Evolutionary conservation across 2,797 vertebrate genomes (phyloP).

Genomic region (Chrysocyon brachyurus): DNA sequence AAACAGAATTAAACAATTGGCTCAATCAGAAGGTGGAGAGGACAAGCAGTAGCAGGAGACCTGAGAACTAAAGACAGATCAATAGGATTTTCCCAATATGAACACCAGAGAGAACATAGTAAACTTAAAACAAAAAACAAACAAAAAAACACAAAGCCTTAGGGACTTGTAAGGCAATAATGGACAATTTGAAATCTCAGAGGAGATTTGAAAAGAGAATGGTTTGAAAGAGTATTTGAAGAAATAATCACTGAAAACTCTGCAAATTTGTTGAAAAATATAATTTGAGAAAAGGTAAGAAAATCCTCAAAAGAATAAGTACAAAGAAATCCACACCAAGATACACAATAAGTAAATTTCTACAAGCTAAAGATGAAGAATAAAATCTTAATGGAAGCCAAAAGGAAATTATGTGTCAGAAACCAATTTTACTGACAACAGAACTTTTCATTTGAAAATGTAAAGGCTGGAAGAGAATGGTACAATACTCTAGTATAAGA

Average conservation of each 20-base stretch:
- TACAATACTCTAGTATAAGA: neutral
- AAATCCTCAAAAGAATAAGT: neutral
- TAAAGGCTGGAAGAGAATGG: neutral
- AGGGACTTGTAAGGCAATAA: neutral
- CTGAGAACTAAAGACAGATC: neutral
- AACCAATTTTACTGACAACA: neutral
- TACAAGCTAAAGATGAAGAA: neutral
- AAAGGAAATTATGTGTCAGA: neutral
- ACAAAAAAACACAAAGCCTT: neutral
- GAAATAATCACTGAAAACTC: neutral
- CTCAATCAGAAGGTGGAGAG: neutral
- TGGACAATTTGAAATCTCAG: neutral
- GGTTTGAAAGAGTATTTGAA: neutral
- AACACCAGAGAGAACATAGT: neutral
- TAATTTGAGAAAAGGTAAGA: neutral
- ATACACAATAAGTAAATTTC: neutral
- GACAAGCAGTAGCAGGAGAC: neutral
- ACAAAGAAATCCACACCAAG: neutral
- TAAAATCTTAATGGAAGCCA: neutral
- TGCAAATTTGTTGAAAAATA: neutral
- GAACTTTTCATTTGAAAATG: neutral
- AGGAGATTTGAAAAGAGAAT: neutral
- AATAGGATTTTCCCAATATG: neutral
- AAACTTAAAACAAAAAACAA: neutral
- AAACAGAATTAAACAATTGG: neutral